A percentile compares a stretch with the other conserved stretches of the same genome.
phyloP scores from a whole-genome alignment of 1,140 invertebrate genomes.

The Leptopilina boulardi region DNA sequence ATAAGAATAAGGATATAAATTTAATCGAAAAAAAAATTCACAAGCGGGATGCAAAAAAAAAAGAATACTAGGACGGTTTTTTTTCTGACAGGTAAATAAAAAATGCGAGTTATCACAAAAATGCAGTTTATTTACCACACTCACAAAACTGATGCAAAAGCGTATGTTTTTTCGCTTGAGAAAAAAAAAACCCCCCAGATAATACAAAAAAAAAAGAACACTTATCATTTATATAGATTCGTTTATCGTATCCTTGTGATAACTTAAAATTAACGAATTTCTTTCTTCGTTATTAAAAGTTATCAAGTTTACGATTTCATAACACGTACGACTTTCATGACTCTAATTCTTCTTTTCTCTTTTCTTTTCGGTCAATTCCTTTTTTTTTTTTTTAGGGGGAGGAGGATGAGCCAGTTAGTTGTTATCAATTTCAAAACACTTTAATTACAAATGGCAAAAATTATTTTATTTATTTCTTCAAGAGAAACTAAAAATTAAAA shows the following conservation, averaged over 20 bases:
- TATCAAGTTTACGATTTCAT: constrained; percentile 40
- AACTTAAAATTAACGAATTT: constrained; percentile 32
- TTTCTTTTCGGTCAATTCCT: constrained; percentile 21
- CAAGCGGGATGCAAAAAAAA: constrained; percentile 54
- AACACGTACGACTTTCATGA: constrained; percentile 47
- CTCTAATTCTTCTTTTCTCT: constrained; percentile 39
- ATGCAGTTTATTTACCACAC: constrained; percentile 76
- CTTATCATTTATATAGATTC: constrained; percentile 34
- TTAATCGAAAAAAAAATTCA: constrained; percentile 36
- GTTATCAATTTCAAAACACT: neutral
- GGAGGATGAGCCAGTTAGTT: neutral
- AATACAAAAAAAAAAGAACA: constrained; percentile 58
- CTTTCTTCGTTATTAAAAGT: constrained; percentile 28
- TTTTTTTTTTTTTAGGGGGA: too few species aligned
- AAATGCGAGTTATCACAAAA: constrained; percentile 74
- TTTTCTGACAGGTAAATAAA: constrained; percentile 72
- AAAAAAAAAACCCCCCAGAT: neutral
- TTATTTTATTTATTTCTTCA: neutral
- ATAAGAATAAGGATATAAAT: constrained; percentile 32
- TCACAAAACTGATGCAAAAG: constrained; percentile 69
- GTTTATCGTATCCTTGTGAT: constrained; percentile 34
- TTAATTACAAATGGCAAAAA: neutral
- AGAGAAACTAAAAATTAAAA: neutral
- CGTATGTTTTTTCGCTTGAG: constrained; percentile 59
- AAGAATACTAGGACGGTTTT: constrained; percentile 53